Base-by-base conservation (phyloP, 2,797 vertebrate genomes). In the Simalia tracyae region DNA sequence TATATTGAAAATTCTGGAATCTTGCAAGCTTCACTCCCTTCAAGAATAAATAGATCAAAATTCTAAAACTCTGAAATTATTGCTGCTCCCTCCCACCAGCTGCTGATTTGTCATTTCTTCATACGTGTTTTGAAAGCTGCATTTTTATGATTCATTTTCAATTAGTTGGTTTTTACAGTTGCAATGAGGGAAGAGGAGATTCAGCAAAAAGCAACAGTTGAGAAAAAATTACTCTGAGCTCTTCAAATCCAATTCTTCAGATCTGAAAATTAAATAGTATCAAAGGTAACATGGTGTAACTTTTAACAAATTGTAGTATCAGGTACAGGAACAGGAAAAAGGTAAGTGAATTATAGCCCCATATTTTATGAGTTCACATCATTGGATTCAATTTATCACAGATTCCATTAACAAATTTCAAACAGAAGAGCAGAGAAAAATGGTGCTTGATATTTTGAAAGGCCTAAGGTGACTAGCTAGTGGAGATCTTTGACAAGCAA, bases 131-230 rank as follows among this genome's bases (percentile, higher is more conserved):
- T 87, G 76, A 76, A 92, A 19, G 1, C 5, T 88, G 2, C 85
- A 28, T 0, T 90, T 94, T 88, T 92, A 12, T 93, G 42, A 89
- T 14, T 86, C 93, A 91, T 76, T 94, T 50, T 85, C 59, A 90
- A 91, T 86, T 87, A 0, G 19, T 31, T 68, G 0, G 1, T 10
- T 0, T 90, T 88, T 85, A 59, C 92, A 14, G 1, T 19, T 81
- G 72, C 59, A 91, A 91, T 4, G 4, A 28, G 42, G 36, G 56
- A 87, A 87, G 86, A 87, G 86, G 90, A 72, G 17, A 92, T 87
- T 91, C 2, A 92, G 26, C 36, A 19, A 85, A 93, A 93, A 90
- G 11, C 2, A 89, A 85, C 90, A 8, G 93, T n/a, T 88, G 0
- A 91, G 87, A 84, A 63, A 50, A 54, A 90, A 66, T 60, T 90